phyloP scores from a whole-genome alignment of 2,888 invertebrate species.

The Hydrotaea diabolus region DNA sequence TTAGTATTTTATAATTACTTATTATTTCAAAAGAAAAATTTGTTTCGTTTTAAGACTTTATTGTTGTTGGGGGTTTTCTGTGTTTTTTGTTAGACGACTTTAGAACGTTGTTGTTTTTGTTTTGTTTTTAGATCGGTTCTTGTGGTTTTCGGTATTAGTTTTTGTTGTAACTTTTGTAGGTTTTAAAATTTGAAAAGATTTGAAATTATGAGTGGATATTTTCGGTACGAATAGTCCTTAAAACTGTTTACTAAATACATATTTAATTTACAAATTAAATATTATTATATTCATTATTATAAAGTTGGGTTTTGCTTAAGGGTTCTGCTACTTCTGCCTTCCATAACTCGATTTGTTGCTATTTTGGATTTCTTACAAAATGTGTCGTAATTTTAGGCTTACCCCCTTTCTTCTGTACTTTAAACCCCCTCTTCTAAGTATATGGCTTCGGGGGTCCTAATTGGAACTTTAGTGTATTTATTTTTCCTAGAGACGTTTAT shows the following conservation, averaged over 20 bases:
- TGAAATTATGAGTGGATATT: not conserved
- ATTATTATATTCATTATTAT: constrained; percentile 23
- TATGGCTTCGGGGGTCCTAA: constrained; percentile 24
- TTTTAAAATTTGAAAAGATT: not conserved
- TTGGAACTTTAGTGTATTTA: constrained; percentile 29
- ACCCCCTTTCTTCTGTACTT: not conserved
- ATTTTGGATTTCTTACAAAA: constrained; percentile 30
- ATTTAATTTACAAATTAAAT: constrained; percentile 35
- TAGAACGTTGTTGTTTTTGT: not conserved
- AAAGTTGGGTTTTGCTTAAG: constrained; percentile 5
- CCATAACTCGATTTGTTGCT: not conserved
- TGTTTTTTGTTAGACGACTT: not conserved
- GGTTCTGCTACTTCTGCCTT: not conserved
- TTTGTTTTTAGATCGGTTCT: not conserved
- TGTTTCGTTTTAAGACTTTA: not conserved
- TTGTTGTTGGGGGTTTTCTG: not conserved
- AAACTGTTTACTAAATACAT: constrained; percentile 10
- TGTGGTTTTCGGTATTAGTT: not conserved
- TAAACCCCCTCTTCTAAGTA: constrained; percentile 16
- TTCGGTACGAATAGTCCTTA: not conserved
- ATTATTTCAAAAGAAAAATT: constrained; percentile 7
- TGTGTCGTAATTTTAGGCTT: constrained; percentile 7
- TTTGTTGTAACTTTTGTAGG: not conserved
- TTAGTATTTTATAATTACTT: constrained; percentile 44
- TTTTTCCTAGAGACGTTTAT: constrained; percentile 19